Evolutionary conservation across 2,797 vertebrate genomes (phyloP).

Genomic region (Kryptopterus vitreolus): DNA sequence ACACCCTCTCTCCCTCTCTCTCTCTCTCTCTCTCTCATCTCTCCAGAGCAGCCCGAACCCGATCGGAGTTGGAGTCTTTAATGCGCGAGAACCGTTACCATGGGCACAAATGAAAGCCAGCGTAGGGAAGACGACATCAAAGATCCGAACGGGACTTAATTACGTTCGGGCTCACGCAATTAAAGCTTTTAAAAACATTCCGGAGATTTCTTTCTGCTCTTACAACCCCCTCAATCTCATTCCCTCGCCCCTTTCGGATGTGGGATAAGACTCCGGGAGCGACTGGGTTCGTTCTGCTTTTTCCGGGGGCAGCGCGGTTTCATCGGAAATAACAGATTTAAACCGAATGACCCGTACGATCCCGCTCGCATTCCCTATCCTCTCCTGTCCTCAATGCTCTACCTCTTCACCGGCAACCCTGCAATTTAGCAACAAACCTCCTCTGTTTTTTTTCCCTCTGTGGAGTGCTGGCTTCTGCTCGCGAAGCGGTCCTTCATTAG

Average conservation of each 20-base stretch:
- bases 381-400: slow-evolving; percentile 7
- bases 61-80: slow-evolving; percentile 57
- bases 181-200: slow-evolving; percentile 79
- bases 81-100: slow-evolving; percentile 76
- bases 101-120: slow-evolving; percentile 73
- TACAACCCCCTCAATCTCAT: slow-evolving; percentile 30
- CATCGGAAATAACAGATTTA: slow-evolving; percentile 6
- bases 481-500: slow-evolving; percentile 58
- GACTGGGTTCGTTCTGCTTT: not conserved
- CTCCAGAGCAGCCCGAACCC: slow-evolving; percentile 38
- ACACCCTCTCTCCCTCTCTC: slow-evolving; percentile 47
- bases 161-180: slow-evolving; percentile 75
- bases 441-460: slow-evolving; percentile 19
- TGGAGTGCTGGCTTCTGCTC: slow-evolving; percentile 49
- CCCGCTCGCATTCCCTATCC: not conserved
- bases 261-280: slow-evolving; percentile 14
- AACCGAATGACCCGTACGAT: not conserved
- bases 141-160: slow-evolving; percentile 74
- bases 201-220: slow-evolving; percentile 59
- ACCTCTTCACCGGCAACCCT: slow-evolving; percentile 40
- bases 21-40: slow-evolving; percentile 55
- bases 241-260: slow-evolving; percentile 22
- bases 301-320: not conserved
- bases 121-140: slow-evolving; percentile 68
- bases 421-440: slow-evolving; percentile 48